Percentiles rank a stretch among this genome's conserved stretches.
These are phyloP conservation scores for Craterocephalus amniculus DNA, from an alignment of 2,797 vertebrate genomes.

Conservation along the genomic window DNA sequence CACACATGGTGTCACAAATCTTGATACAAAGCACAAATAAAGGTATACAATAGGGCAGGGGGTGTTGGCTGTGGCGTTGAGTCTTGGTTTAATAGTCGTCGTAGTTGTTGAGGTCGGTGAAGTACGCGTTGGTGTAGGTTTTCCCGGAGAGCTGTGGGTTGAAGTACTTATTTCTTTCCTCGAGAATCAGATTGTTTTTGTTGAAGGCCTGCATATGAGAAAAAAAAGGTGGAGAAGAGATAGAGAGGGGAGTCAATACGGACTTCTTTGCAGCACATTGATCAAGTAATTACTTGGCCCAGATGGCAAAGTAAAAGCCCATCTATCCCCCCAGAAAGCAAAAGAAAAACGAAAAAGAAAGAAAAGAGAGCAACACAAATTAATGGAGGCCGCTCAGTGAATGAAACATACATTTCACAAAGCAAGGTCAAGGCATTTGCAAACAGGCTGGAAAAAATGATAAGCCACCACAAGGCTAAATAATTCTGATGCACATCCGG, in stretches of 20 bases:
- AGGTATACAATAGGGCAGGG: constrained; percentile 44
- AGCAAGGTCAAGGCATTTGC: constrained; percentile 76
- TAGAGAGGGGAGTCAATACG: constrained; percentile 45
- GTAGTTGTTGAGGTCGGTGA: constrained; percentile 97
- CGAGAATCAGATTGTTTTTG: constrained; percentile 99
- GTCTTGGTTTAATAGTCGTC: constrained; percentile 91
- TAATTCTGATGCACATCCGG: constrained; percentile 64
- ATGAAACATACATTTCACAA: constrained; percentile 70
- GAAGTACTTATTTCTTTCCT: constrained; percentile 99
- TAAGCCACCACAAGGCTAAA: constrained; percentile 62
- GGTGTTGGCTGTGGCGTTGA: constrained; percentile 42
- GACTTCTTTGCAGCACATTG: constrained; percentile 35
- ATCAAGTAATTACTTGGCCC: constrained; percentile 65
- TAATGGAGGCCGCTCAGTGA: constrained; percentile 67
- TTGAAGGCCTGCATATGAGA: constrained; percentile 90
- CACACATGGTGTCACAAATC: constrained; percentile 72
- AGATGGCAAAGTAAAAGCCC: constrained; percentile 70
- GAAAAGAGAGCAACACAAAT: constrained; percentile 72
- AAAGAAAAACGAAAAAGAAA: constrained; percentile 34
- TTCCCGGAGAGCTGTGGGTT: constrained; percentile 95
- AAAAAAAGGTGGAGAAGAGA: constrained; percentile 38
- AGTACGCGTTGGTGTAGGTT: constrained; percentile 97
- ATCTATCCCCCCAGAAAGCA: constrained; percentile 38
- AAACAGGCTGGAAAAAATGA: constrained; percentile 70
- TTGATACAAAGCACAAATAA: constrained; percentile 77